phyloP scores from a whole-genome alignment of 92 coral and sea anemone genomes.

The Siderastrea radians region DNA sequence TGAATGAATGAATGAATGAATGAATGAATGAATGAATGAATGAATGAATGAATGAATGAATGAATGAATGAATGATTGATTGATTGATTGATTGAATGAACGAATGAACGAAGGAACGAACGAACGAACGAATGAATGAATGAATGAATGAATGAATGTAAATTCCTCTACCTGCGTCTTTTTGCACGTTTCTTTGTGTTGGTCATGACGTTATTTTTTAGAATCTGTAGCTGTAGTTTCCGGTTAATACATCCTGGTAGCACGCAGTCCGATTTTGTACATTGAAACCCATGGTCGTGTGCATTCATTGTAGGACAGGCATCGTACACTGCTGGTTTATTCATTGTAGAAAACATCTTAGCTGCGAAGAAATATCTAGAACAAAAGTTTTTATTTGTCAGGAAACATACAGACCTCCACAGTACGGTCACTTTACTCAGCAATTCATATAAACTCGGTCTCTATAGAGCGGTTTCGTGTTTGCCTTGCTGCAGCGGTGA shows the following conservation, averaged over 20 bases:
- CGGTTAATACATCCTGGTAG: slow-evolving; percentile 1
- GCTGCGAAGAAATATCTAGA: too few species aligned
- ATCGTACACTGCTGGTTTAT: neutral
- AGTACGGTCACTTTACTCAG: too few species aligned
- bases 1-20: neutral
- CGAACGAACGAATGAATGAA: too few species aligned
- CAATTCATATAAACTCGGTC: too few species aligned
- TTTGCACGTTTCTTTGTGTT: slow-evolving; percentile 5
- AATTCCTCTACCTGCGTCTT: neutral
- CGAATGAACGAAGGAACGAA: too few species aligned
- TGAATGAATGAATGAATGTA: neutral
- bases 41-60: neutral
- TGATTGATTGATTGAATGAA: too few species aligned
- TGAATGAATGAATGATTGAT: too few species aligned
- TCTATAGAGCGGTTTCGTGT: too few species aligned
- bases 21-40: neutral
- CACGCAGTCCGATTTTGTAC: neutral
- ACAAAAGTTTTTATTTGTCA: too few species aligned
- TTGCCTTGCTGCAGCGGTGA: too few species aligned
- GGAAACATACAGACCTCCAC: too few species aligned
- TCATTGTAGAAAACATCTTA: neutral
- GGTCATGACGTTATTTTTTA: neutral
- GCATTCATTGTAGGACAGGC: neutral
- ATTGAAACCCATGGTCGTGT: neutral
- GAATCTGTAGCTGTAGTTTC: neutral